phyloP scores from a whole-genome alignment of 2,888 invertebrate species.

The Ramazzottius varieornatus region DNA sequence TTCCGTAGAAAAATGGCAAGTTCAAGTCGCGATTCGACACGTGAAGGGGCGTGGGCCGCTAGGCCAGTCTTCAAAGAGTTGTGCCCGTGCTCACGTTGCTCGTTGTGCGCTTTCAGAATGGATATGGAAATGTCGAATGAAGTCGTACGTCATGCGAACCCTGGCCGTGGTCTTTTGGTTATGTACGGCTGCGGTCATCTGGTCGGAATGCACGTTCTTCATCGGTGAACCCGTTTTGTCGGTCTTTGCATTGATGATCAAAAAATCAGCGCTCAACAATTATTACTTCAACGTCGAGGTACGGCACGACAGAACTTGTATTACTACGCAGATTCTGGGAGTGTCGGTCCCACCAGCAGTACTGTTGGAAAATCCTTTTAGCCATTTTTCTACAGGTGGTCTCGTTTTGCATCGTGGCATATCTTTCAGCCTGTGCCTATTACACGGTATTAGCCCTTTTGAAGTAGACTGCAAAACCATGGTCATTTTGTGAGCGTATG shows the following conservation, averaged over 20 bases:
- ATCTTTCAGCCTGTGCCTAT: conserved; percentile 88
- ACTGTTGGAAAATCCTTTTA: too few relatives aligned
- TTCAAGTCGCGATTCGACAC: too few relatives aligned
- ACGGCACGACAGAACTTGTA: too few relatives aligned
- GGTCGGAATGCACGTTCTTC: conserved; percentile 98
- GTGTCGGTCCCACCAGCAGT: too few relatives aligned
- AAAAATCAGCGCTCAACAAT: conserved; percentile 46
- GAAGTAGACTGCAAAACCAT: too few relatives aligned
- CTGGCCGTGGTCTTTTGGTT: conserved; percentile 40
- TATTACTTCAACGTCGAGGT: conserved; percentile 86
- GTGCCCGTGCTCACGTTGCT: too few relatives aligned
- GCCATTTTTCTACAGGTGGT: conserved; percentile 39
- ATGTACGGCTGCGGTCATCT: conserved; percentile 72
- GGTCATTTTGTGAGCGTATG: too few relatives aligned
- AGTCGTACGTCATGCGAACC: conserved; percentile 43
- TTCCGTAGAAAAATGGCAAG: too few relatives aligned
- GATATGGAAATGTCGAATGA: conserved; percentile 75
- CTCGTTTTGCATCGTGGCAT: conserved; percentile 66
- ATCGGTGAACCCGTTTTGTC: conserved; percentile 68
- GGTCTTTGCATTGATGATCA: conserved; percentile 72
- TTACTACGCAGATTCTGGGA: neutral
- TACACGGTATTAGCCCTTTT: too few relatives aligned
- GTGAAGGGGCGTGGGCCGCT: too few relatives aligned
- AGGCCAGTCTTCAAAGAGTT: too few relatives aligned
- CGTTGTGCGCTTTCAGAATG: too few relatives aligned